Evolutionary conservation across 2,888 invertebrate genomes (phyloP).

Genomic region (Acanthopleura granulata): DNA sequence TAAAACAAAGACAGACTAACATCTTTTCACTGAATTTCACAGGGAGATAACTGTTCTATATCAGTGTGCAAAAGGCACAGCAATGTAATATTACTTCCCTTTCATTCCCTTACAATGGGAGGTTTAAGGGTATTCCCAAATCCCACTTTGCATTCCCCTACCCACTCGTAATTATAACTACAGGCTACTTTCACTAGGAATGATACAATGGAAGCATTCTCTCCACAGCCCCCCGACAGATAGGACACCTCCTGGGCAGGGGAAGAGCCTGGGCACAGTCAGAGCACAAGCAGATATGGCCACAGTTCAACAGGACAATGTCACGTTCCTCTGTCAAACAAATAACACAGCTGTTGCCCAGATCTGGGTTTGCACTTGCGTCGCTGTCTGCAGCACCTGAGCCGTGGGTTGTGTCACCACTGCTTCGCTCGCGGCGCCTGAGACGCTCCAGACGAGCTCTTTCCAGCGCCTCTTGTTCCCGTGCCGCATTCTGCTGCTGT

Average conservation of each 20-base stretch:
- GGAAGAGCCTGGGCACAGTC: conserved; percentile 84
- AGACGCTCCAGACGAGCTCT: conserved; percentile 10
- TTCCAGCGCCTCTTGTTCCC: conserved; percentile 34
- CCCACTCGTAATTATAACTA: too few species aligned
- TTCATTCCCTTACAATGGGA: too few species aligned
- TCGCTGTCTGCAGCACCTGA: conserved; percentile 17
- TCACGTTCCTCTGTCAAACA: conserved; percentile 88
- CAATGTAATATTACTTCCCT: too few species aligned
- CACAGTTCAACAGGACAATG: conserved; percentile 89
- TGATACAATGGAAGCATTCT: conserved; percentile 75
- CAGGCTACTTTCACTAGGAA: conserved; percentile 22
- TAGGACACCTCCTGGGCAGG: conserved; percentile 78
- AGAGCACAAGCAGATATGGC: conserved; percentile 90
- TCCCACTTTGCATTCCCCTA: too few species aligned
- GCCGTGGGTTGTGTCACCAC: conserved; percentile 18
- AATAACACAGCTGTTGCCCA: conserved; percentile 82
- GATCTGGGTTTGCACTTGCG: conserved; percentile 24
- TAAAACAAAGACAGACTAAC: too few species aligned
- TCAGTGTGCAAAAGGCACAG: too few species aligned
- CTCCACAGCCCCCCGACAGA: conserved; percentile 81
- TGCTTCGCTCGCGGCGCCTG: background rate
- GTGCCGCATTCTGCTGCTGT: conserved; percentile 29
- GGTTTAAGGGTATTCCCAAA: too few species aligned
- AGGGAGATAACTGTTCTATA: too few species aligned
- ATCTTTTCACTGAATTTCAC: too few species aligned